Base-by-base conservation (phyloP, 2,888 invertebrate species). In the Choreutis nemorana region DNA sequence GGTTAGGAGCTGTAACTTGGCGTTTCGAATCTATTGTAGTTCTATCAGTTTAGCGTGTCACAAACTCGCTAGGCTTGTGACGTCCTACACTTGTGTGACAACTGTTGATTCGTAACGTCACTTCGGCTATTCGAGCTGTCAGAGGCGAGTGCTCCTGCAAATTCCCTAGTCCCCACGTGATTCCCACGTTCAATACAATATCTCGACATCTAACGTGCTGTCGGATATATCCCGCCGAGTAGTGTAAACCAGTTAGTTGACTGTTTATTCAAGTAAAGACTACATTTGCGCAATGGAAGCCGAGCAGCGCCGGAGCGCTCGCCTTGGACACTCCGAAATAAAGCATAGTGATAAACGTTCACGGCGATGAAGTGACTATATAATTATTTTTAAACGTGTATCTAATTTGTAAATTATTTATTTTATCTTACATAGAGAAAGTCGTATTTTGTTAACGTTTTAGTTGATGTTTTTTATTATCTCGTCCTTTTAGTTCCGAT, bases 381-480 rank as follows among this genome's bases (percentile, higher is more conserved):
- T 71, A 65, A 61, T 59, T 56, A 21, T 40, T 30, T 33, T 37
- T 64, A 62, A 70, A 71, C 65, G 65, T 73, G 75, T 77, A 77
- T 71, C 60, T 77, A 71, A 73, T 71, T 67, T 77, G 77, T 77
- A 77, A 73, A 77, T 78, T 77, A 75, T 58, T 60, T 60, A 58
- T 72, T 73, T 67, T 71, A 72, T 75, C 77, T 75, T 77, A 72
- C 64, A 77, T 77, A 77, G 77, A 77, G 71, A 77, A 77, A 68
- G 71, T 70, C 56, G 77, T 78, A 78, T 77, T 78, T 77, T 78
- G 75, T 78, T 78, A 77, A 78, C 73, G 77, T 77, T 78, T 71
- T 78, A 78, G 77, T 77, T 77, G 75, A 75, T 77, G 68, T 72
- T 77, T 71, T 56, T 57, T 56, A 66, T 67, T 65, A 56, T 70